Conservation (phyloP, 2,113 vertebrate species). For the Rattus norvegicus region DNA sequence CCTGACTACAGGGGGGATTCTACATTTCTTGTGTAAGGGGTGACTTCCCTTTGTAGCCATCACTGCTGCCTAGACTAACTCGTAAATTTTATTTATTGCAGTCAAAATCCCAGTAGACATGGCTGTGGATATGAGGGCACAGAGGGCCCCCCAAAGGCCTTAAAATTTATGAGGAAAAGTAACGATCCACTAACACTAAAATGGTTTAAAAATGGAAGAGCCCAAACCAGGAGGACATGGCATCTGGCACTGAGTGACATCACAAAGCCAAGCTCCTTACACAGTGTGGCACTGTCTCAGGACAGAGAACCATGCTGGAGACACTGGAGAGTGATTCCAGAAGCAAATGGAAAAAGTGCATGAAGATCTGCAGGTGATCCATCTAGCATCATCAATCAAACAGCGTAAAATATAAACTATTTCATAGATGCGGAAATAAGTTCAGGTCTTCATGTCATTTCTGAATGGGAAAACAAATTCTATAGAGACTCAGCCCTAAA, state of each 20-base stretch:
- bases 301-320: neutral
- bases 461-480: conserved; percentile 2
- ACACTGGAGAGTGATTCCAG: neutral
- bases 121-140: neutral
- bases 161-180: neutral
- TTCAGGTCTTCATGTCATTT: neutral
- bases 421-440: neutral
- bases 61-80: neutral
- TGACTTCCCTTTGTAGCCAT: neutral
- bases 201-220: neutral
- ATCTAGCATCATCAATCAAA: neutral
- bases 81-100: neutral
- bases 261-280: neutral
- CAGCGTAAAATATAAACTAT: neutral
- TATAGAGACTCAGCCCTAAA: neutral
- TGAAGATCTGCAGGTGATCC: neutral
- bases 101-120: conserved; percentile 26
- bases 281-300: neutral
- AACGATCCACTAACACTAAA: neutral
- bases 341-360: neutral
- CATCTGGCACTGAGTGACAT: neutral
- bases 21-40: neutral
- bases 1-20: neutral
- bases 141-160: neutral
- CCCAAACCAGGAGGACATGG: neutral